Evolutionary conservation across 2,888 invertebrate species (phyloP), one percentile per base, ranked within the genome.

Genomic region (Tachina fera): DNA sequence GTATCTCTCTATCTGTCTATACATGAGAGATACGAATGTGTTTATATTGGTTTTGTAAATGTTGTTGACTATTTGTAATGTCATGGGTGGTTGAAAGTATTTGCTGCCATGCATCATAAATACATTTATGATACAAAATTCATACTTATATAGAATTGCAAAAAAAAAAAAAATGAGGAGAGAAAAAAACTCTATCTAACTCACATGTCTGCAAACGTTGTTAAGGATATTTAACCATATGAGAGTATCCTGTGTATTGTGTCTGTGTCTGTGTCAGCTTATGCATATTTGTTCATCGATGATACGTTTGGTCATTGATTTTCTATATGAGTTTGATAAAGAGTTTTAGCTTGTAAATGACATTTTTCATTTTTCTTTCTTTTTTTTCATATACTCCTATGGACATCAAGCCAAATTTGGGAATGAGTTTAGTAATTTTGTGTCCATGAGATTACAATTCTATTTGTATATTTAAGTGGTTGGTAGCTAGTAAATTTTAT

Each of bases 271-370:
- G n/a, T n/a, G 75, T 71, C 13, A 47, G 49, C 5, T 5, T 71
- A 65, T 53, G 68, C 47, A 19, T 61, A 70, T 61, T 71, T 71
- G 51, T 58, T 71, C 65, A 71, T 83, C 67, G 83, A 77, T 81
- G 74, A 85, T 85, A 85, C 78, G 85, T 82, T 85, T 83, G 86
- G 83, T 83, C 86, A 86, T 83, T 86, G 86, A 86, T 83, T 86
- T 79, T 86, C 83, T 86, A 76, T 79, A 86, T 86, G 82, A 86
- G 86, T 86, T 86, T 86, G 86, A 86, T 86, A 83, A 86, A 86
- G 86, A 86, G 86, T 83, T 83, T 78, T 72, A 72, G 86, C 72
- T 76, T 86, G 86, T 60, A 76, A 83, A 86, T 83, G 86, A 83
- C 83, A 86, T 79, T 80, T 86, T 79, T 76, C 67, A 72, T 82